Evolutionary conservation across 2,113 vertebrate species (phyloP).

Genomic region (Pangasianodon hypophthalmus): DNA sequence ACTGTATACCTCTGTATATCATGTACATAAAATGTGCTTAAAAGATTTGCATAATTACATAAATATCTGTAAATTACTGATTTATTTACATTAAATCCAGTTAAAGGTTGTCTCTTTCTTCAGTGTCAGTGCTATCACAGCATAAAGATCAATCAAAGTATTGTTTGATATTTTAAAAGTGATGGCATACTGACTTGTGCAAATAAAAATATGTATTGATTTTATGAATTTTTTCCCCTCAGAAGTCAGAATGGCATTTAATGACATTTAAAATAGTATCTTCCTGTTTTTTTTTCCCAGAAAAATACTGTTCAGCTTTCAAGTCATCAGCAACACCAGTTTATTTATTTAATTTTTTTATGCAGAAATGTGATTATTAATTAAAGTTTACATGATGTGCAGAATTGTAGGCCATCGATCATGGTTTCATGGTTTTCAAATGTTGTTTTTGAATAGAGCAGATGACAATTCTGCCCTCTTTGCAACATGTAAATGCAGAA

Average conservation of each 20-base stretch:
- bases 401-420: not conserved
- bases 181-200: too few species aligned
- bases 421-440: not conserved
- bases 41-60: not conserved
- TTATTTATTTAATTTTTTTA: too few species aligned
- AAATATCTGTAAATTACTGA: not conserved
- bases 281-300: too few species aligned
- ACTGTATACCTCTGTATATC: not conserved
- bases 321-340: not conserved
- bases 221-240: too few species aligned
- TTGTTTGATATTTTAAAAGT: too few species aligned
- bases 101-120: not conserved
- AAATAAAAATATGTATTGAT: too few species aligned
- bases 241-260: not conserved
- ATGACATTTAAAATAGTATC: not conserved
- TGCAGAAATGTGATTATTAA: not conserved
- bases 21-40: not conserved
- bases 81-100: not conserved
- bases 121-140: not conserved
- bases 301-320: not conserved
- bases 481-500: not conserved
- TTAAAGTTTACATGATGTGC: not conserved
- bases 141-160: too few species aligned
- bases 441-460: not conserved
- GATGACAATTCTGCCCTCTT: not conserved